These are phyloP conservation scores for Hydroisotoma schaefferi DNA, from an alignment of 2,888 invertebrate species.

Conservation along the genomic window DNA sequence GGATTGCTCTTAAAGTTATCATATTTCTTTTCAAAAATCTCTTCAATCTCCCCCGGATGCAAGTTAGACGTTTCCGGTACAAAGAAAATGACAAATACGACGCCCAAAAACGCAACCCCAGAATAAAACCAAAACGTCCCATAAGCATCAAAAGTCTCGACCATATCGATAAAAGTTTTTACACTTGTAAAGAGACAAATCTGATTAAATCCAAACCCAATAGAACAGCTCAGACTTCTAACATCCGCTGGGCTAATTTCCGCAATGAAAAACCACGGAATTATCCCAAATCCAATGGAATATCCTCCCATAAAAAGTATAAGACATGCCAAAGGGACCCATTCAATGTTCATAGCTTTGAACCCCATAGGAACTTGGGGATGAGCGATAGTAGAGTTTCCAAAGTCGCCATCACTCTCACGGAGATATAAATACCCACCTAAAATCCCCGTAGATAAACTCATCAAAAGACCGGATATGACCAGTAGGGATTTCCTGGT, in stretches of 20 bases:
- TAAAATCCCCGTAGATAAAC: conserved; percentile 32
- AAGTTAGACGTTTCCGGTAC: conserved; percentile 46
- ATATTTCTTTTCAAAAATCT: conserved; percentile 36
- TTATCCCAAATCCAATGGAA: conserved; percentile 44
- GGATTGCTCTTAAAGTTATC: not conserved
- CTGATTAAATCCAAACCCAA: conserved; percentile 43
- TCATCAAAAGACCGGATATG: conserved; percentile 40
- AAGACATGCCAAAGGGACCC: conserved; percentile 43
- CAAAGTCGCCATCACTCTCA: conserved; percentile 35
- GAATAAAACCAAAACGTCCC: conserved; percentile 48
- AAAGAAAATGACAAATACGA: conserved; percentile 35
- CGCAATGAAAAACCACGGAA: conserved; percentile 46
- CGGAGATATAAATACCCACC: conserved; percentile 44
- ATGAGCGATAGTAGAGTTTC: conserved; percentile 28
- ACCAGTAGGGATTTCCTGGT: conserved; percentile 38
- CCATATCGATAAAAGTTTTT: conserved; percentile 42
- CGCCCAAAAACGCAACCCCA: conserved; percentile 29
- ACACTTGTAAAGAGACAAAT: conserved; percentile 42
- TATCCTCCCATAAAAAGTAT: conserved; percentile 43
- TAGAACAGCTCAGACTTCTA: conserved; percentile 36
- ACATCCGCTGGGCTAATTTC: conserved; percentile 44
- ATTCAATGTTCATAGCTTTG: conserved; percentile 36
- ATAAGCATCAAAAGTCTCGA: conserved; percentile 39
- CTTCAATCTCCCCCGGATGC: conserved; percentile 43
- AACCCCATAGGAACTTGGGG: conserved; percentile 20